Percentiles rank a stretch among this genome's conserved stretches.
Conservation (phyloP, 2,797 vertebrate species). For the Alcedo atthis region DNA sequence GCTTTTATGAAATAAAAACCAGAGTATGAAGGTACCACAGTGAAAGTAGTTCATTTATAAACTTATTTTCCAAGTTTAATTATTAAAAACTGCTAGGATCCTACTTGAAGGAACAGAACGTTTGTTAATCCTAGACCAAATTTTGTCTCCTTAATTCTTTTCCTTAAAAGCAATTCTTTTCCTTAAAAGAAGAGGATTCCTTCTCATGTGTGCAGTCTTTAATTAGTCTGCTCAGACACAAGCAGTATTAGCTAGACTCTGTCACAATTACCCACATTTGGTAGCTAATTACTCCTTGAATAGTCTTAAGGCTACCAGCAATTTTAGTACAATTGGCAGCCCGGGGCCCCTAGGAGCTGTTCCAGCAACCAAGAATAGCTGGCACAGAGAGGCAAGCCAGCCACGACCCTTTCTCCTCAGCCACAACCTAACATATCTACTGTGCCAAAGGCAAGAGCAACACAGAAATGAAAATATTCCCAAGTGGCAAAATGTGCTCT, state of each 20-base stretch:
- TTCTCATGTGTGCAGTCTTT: background rate
- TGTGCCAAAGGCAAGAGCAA: constrained; percentile 60
- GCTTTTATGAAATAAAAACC: background rate
- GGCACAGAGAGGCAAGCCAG: background rate
- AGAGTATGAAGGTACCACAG: background rate
- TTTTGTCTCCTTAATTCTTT: background rate
- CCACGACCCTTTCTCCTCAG: constrained; percentile 53
- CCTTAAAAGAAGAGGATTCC: background rate
- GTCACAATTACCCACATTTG: constrained; percentile 60
- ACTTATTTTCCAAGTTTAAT: background rate
- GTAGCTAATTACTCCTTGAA: constrained; percentile 62
- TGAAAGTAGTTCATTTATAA: background rate
- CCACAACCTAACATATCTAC: constrained; percentile 10
- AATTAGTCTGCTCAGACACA: constrained; percentile 48
- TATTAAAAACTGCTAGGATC: background rate
- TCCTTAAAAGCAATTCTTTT: background rate
- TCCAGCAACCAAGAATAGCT: constrained; percentile 66
- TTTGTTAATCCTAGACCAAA: background rate
- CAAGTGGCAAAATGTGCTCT: constrained; percentile 6
- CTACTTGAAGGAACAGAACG: background rate
- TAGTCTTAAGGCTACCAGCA: constrained; percentile 55
- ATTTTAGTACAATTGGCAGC: constrained; percentile 51
- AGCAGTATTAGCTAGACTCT: constrained; percentile 37
- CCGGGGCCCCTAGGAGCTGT: constrained; percentile 52
- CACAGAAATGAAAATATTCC: constrained; percentile 46